A percentile compares a stretch with the other conserved stretches of the same genome.
Conservation (phyloP, 2,797 vertebrate species). For the Vultur gryphus region DNA sequence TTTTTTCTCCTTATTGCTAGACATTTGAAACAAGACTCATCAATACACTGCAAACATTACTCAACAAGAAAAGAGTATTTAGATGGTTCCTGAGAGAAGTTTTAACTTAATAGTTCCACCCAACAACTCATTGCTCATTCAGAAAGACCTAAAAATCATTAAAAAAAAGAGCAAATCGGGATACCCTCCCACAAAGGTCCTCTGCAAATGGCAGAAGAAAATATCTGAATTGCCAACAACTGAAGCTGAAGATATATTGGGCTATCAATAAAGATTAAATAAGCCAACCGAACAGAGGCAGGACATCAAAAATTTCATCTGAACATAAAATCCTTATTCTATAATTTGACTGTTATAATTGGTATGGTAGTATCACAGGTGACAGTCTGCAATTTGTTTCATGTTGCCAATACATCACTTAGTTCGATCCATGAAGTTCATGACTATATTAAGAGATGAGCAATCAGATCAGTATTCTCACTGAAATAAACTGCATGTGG, state of each 20-base stretch:
- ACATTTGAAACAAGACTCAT: neutral
- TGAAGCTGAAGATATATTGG: neutral
- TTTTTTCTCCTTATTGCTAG: neutral
- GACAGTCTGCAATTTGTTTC: neutral
- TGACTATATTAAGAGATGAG: neutral
- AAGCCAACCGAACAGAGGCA: neutral
- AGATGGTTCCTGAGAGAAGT: neutral
- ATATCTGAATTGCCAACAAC: neutral
- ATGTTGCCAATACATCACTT: fast-evolving
- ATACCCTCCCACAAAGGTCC: neutral
- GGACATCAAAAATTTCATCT: neutral
- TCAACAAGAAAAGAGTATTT: neutral
- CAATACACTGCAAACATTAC: neutral
- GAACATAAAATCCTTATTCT: neutral
- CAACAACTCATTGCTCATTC: neutral
- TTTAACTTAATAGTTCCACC: neutral
- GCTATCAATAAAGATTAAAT: neutral
- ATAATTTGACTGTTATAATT: neutral
- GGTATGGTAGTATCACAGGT: neutral
- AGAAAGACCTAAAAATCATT: neutral
- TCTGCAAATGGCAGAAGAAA: neutral
- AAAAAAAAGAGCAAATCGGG: neutral
- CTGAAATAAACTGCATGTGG: neutral
- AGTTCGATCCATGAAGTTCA: neutral
- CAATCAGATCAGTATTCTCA: neutral